Evolutionary conservation across 2,888 invertebrate species (phyloP), one percentile per base, ranked within the genome.

Genomic region (Eueremaeus valkanovi): DNA sequence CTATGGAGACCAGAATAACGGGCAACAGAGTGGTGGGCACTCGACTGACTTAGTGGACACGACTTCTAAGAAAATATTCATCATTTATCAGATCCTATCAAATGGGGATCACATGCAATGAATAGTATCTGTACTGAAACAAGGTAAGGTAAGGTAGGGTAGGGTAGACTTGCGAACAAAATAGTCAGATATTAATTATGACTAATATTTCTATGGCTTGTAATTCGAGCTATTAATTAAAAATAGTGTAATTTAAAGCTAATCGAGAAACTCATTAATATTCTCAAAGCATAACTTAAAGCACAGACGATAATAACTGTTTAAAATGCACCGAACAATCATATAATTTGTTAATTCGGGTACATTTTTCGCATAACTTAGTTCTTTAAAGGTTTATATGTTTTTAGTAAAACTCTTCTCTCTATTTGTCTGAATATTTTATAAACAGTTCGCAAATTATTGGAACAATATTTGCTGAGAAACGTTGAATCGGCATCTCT

Each of bases 191-290:
- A 45, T 11, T 45, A 18, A 45, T 51, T 45, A 45, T 6, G 31
- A 31, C 33, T 33, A 33, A 63, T 63, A 33, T 63, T 63, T 31
- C 5, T 24, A 58, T 58, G 29, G 8, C 8, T 16, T 58, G 21
- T 58, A 9, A 58, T 58, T 11, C 6, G 58, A 58, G 29, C 63
- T 63, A 63, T 63, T 63, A 63, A 63, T 63, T 63, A 63, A 63
- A 63, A 63, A 58, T 21, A 58, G n/a, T n/a, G n/a, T 5, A 55
- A 63, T 63, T 31, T 63, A 16, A 31, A 31, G 33, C 33, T 63
- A 63, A 63, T 63, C 31, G 63, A 31, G 63, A 63, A 31, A 31
- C 63, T 63, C 63, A 63, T 63, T 63, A 63, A 33, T 63, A 63
- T 63, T 29, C 63, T 31, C 16, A 63, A n/a, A 11, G 16, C 58